Evolutionary conservation across 2,888 invertebrate genomes (phyloP).

Genomic region (Steinernema scapterisci): DNA sequence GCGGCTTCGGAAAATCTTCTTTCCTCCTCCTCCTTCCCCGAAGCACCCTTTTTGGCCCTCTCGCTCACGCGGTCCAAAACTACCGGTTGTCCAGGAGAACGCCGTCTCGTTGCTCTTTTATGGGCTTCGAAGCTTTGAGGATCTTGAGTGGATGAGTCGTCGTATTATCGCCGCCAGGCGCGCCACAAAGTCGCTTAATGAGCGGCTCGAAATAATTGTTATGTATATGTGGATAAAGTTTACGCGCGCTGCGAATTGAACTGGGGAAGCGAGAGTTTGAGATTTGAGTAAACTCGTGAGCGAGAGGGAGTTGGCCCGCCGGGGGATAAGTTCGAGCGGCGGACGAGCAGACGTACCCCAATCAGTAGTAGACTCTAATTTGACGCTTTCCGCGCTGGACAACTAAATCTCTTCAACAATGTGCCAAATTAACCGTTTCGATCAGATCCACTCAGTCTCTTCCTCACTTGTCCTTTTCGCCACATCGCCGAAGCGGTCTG

Average conservation of each 20-base stretch:
- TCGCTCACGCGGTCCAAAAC: background rate
- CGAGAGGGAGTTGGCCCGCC: background rate
- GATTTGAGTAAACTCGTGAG: background rate
- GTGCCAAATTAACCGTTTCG: slow-evolving; percentile 30
- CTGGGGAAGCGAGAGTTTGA: slow-evolving; percentile 5
- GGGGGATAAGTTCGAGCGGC: background rate
- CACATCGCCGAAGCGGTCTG: background rate
- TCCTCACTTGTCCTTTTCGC: background rate
- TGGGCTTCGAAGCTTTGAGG: background rate
- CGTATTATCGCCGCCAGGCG: background rate
- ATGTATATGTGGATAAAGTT: slow-evolving; percentile 25
- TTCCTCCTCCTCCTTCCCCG: too few species aligned
- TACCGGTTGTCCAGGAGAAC: slow-evolving; percentile 14
- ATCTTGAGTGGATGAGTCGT: background rate
- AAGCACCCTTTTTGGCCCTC: too few species aligned
- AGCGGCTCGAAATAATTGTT: slow-evolving; percentile 25
- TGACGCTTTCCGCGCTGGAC: slow-evolving; percentile 13
- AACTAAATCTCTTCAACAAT: slow-evolving; percentile 24
- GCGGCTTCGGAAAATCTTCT: background rate
- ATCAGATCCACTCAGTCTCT: background rate
- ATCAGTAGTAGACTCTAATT: slow-evolving; percentile 14
- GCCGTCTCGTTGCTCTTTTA: background rate
- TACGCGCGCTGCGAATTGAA: background rate
- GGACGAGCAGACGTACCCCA: background rate
- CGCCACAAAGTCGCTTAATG: slow-evolving; percentile 17